These are phyloP conservation scores for Melitaea cinxia DNA, from an alignment of 1,140 invertebrate genomes.

Conservation along the genomic window DNA sequence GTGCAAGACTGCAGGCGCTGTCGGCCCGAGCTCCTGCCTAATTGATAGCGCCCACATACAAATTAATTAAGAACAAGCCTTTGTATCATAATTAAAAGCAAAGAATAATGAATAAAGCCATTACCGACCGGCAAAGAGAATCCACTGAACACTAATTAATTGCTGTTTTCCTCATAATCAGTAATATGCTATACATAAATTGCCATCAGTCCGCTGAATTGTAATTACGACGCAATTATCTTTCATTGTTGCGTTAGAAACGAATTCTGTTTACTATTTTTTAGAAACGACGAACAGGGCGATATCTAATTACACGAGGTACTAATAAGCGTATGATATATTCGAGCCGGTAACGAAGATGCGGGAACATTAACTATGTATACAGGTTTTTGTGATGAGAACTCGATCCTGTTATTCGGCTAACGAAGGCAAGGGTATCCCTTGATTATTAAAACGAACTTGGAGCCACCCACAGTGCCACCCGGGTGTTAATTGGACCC, in stretches of 20 bases:
- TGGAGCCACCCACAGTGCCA: conserved; percentile 70
- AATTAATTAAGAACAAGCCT: conserved; percentile 53
- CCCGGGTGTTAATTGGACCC: conserved; percentile 79
- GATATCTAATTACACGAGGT: conserved; percentile 9
- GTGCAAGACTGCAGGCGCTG: conserved; percentile 22
- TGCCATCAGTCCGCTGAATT: conserved; percentile 25
- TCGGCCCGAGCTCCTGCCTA: conserved; percentile 26
- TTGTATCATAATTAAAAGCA: conserved; percentile 49
- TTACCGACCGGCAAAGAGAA: conserved; percentile 39
- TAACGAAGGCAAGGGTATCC: conserved; percentile 76
- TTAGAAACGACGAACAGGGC: conserved; percentile 9
- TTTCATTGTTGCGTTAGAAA: conserved; percentile 15
- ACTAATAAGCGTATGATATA: conserved; percentile 21
- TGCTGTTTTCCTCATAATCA: conserved; percentile 35
- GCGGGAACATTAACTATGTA: conserved; percentile 34
- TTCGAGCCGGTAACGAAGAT: conserved; percentile 19
- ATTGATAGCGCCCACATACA: conserved; percentile 51
- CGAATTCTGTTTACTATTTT: conserved; percentile 17
- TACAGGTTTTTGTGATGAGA: conserved; percentile 51
- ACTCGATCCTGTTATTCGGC: conserved; percentile 75
- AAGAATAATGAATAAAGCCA: conserved; percentile 47
- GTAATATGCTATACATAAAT: conserved; percentile 31
- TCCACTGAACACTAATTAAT: conserved; percentile 39
- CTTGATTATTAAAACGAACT: conserved; percentile 80
- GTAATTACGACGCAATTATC: conserved; percentile 24